Evolutionary conservation across 2,888 invertebrate genomes (phyloP).

Genomic region (Sycophila texana): DNA sequence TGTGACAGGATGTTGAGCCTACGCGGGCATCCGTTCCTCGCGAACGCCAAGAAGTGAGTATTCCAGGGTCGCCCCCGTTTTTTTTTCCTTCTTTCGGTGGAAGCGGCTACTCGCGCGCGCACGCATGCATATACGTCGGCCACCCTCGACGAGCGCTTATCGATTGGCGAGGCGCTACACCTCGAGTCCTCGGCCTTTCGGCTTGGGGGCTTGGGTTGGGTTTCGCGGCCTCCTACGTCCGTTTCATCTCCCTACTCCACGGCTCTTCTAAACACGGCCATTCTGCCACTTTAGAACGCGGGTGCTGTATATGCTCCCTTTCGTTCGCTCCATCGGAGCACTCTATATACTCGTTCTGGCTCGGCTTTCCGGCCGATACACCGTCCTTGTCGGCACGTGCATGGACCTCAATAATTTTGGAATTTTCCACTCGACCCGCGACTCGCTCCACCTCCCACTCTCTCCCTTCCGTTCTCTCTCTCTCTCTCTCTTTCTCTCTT

Average conservation of each 20-base stretch:
- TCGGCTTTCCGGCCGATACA: background rate
- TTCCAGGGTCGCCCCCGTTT: background rate
- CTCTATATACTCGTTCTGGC: conserved; percentile 3
- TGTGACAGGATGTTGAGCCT: conserved; percentile 68
- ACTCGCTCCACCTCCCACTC: background rate
- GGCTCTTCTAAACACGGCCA: conserved; percentile 35
- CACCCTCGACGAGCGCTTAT: no score
- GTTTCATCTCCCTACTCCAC: conserved; percentile 1
- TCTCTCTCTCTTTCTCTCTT: conserved; percentile 5
- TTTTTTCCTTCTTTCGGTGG: background rate
- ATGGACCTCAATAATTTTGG: conserved; percentile 47
- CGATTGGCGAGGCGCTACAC: no score
- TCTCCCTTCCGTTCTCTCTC: conserved; percentile 9
- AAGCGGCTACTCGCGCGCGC: background rate
- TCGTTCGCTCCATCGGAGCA: background rate
- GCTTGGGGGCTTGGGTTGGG: no score
- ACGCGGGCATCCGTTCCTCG: conserved; percentile 69
- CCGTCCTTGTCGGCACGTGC: conserved; percentile 27
- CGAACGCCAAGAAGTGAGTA: conserved; percentile 73
- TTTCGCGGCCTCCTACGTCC: no score
- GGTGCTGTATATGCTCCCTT: background rate
- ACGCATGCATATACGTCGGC: background rate
- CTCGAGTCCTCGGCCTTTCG: no score
- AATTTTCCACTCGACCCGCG: conserved; percentile 47
- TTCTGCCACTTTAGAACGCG: background rate